phyloP scores from a whole-genome alignment of 2,113 vertebrate species.

The Ameiurus melas region DNA sequence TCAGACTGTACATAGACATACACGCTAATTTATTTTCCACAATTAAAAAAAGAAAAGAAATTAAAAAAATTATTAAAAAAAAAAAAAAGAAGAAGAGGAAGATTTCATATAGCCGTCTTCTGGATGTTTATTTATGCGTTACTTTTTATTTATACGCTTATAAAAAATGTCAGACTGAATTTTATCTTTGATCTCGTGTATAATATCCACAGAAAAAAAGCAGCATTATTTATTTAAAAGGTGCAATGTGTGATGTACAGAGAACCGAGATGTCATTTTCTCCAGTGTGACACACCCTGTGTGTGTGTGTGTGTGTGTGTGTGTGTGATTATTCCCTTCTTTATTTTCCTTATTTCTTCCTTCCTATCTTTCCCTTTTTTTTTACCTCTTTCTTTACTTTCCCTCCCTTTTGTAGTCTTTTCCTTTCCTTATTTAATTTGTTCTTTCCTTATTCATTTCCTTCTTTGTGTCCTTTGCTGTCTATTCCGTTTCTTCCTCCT shows the following conservation, averaged over 20 bases:
- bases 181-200: conserved; percentile 44
- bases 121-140: conserved; percentile 93
- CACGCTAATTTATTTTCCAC: conserved; percentile 90
- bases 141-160: conserved; percentile 92
- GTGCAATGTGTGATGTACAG: conserved; percentile 80
- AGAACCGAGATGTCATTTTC: conserved; percentile 71
- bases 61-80: not conserved
- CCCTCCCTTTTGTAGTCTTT: no score
- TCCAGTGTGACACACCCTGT: conserved; percentile 57
- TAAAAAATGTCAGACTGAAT: conserved; percentile 79
- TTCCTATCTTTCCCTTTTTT: not conserved
- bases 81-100: conserved; percentile 65
- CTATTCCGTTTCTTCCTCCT: not conserved
- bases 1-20: conserved; percentile 89
- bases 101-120: conserved; percentile 82
- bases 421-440: not conserved
- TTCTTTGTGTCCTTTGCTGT: not conserved
- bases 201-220: conserved; percentile 74
- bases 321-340: conserved; percentile 61
- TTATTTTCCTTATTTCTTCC: not conserved
- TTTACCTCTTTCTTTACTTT: no score
- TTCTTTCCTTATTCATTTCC: not conserved
- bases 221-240: conserved; percentile 93
- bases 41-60: not conserved
- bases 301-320: conserved; percentile 74